These are phyloP conservation scores for Acrocephalus kingi DNA, from an alignment of 2,113 vertebrate species.

Conservation along the genomic window DNA sequence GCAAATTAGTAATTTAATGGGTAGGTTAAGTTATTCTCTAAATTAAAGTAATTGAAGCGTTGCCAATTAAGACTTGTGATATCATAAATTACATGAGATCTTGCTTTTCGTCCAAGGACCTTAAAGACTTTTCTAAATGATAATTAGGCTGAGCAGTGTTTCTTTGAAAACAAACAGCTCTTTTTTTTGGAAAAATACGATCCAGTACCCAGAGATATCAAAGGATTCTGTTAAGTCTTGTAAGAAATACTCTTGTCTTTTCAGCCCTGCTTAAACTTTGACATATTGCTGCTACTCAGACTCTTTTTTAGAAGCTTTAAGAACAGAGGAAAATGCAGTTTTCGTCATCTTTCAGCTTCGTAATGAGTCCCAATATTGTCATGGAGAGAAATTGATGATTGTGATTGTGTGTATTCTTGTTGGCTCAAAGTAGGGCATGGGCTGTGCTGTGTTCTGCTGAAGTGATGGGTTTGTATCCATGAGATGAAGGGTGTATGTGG, in stretches of 20 bases:
- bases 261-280: neutral
- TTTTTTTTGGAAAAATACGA: neutral
- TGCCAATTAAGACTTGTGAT: neutral
- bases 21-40: neutral
- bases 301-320: neutral
- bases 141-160: neutral
- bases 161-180: neutral
- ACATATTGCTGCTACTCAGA: neutral
- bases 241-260: neutral
- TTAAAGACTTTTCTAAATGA: neutral
- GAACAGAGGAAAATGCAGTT: neutral
- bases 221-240: neutral
- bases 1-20: conserved; percentile 25
- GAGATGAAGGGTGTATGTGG: rapidly evolving
- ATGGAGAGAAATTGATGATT: neutral
- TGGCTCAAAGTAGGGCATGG: neutral
- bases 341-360: neutral
- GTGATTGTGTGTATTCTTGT: neutral
- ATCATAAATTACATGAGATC: neutral
- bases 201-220: neutral
- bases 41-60: neutral
- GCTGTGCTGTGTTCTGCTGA: neutral
- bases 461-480: neutral
- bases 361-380: neutral
- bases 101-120: neutral